Conservation (phyloP, 1,140 invertebrate genomes). For the Telenomus remus region DNA sequence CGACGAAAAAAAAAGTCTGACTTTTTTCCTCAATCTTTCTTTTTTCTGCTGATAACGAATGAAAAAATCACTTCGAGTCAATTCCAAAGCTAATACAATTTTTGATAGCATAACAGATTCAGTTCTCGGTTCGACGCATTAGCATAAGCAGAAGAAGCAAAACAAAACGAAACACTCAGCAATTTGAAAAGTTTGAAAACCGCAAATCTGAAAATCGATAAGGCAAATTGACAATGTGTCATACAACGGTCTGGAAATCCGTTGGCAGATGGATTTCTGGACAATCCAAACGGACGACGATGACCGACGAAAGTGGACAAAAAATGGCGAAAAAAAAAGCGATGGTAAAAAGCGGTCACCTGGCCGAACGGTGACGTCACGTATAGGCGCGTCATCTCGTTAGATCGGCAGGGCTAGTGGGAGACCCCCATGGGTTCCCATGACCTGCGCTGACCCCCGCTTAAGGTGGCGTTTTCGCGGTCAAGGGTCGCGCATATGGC, state of each 20-base stretch:
- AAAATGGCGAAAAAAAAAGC: conserved; percentile 35
- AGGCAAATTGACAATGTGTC: not conserved
- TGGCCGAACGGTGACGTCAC: conserved; percentile 57
- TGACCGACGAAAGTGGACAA: conserved; percentile 36
- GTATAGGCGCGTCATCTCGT: conserved; percentile 59
- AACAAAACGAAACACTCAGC: no score
- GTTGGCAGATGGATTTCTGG: conserved; percentile 53
- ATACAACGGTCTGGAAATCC: conserved; percentile 14
- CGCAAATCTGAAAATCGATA: conserved; percentile 25
- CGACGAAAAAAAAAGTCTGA: not conserved
- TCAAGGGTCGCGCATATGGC: conserved; percentile 70
- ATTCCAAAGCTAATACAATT: no score
- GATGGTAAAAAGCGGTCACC: conserved; percentile 60
- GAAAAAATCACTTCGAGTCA: no score
- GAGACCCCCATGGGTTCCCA: conserved; percentile 75
- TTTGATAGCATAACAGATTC: no score
- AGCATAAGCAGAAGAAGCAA: no score
- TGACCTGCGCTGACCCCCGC: conserved; percentile 66
- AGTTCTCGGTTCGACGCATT: no score
- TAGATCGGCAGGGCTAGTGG: conserved; percentile 5
- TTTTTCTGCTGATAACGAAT: no score
- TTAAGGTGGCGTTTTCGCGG: conserved; percentile 59
- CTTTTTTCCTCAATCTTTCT: no score
- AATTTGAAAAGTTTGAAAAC: no score
- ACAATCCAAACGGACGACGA: conserved; percentile 18